Evolutionary conservation across 2,113 vertebrate genomes (phyloP).

Genomic region (Rhizomys pruinosus): DNA sequence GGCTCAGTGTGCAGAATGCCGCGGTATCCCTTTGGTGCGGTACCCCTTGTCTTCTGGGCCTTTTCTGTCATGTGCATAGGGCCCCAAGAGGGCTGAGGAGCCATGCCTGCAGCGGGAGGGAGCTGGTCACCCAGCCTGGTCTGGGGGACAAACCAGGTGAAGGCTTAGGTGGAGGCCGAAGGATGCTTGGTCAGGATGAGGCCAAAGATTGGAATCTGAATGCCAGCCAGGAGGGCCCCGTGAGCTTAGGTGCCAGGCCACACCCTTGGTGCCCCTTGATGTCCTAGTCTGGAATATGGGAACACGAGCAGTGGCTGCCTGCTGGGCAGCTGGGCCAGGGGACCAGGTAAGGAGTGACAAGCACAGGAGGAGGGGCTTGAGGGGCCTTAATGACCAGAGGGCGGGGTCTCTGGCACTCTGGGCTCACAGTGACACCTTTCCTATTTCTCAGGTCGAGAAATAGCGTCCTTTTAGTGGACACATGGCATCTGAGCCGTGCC

Average conservation of each 20-base stretch:
- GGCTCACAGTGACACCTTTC: background rate
- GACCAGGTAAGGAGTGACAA: background rate
- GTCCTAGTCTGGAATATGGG: background rate
- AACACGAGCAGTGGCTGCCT: background rate
- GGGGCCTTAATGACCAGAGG: background rate
- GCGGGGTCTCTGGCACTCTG: background rate
- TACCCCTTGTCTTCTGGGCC: background rate
- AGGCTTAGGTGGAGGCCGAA: background rate
- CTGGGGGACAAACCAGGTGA: background rate
- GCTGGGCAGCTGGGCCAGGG: background rate
- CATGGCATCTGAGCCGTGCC: background rate
- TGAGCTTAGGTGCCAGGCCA: fast-evolving
- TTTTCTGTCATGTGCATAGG: background rate
- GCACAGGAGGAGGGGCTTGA: background rate
- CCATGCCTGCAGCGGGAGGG: background rate
- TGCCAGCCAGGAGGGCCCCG: background rate
- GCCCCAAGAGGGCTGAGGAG: background rate
- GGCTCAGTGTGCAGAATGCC: background rate
- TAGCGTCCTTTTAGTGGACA: background rate
- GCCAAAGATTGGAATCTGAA: background rate
- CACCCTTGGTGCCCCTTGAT: background rate
- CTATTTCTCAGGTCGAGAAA: fast-evolving
- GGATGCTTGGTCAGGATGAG: background rate
- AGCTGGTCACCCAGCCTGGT: background rate
- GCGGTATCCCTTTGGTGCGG: fast-evolving